A percentile compares a stretch with the other conserved stretches of the same genome.
These are phyloP conservation scores for Penaeus monodon DNA, from an alignment of 2,888 invertebrate species.

Conservation along the genomic window DNA sequence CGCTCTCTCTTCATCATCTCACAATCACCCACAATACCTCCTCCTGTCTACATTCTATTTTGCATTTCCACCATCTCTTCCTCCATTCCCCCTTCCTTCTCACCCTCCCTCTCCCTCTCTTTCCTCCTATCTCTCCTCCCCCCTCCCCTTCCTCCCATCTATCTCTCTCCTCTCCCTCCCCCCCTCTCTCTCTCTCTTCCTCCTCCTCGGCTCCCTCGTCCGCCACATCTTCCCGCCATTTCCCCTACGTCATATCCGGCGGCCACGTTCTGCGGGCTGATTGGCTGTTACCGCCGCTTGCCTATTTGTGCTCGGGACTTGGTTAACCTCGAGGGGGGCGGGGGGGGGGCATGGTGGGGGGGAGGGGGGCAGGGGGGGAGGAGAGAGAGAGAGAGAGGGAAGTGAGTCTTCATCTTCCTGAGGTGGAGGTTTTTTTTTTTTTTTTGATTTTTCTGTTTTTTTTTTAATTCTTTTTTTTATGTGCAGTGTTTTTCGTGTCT, in stretches of 20 bases:
- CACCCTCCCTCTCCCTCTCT: not conserved
- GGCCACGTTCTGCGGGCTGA: constrained; percentile 2
- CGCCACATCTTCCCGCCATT: not conserved
- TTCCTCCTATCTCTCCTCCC: not conserved
- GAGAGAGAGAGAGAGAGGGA: too few relatives aligned
- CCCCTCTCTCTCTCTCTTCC: not conserved
- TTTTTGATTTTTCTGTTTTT: too few relatives aligned
- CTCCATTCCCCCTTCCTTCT: constrained; percentile 1
- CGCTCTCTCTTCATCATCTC: too few relatives aligned
- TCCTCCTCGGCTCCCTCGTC: not conserved
- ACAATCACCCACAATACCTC: too few relatives aligned
- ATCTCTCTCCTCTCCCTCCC: not conserved
- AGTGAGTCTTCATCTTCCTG: too few relatives aligned
- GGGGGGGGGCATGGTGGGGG: not conserved
- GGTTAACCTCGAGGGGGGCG: constrained; percentile 12
- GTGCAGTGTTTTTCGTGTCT: too few relatives aligned
- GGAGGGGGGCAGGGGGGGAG: not conserved
- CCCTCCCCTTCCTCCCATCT: not conserved
- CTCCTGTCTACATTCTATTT: too few relatives aligned
- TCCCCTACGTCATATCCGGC: constrained; percentile 40
- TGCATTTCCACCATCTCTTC: not conserved
- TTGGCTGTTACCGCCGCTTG: constrained; percentile 41
- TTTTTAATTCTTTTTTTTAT: too few relatives aligned
- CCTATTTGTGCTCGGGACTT: constrained; percentile 32
- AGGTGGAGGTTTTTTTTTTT: too few relatives aligned